Percentiles rank a stretch among this genome's conserved stretches.
These are phyloP conservation scores for Lepidochrysops patricia DNA, from an alignment of 2,888 invertebrate species.

Conservation along the genomic window DNA sequence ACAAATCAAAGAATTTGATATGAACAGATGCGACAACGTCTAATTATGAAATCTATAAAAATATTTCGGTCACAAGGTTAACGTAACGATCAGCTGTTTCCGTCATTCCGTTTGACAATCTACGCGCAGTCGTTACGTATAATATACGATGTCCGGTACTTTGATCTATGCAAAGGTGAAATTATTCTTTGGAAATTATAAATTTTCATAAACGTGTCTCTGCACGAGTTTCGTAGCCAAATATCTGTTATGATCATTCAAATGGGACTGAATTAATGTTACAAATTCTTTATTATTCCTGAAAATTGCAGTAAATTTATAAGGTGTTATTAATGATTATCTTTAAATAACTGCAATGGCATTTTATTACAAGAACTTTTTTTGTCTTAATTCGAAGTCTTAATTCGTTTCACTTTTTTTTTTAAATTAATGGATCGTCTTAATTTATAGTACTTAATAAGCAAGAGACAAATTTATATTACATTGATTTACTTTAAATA, in stretches of 20 bases:
- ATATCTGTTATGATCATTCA: neutral
- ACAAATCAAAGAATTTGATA: slow-evolving; percentile 7
- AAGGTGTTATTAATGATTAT: slow-evolving; percentile 4
- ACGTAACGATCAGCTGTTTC: slow-evolving; percentile 34
- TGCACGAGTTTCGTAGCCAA: neutral
- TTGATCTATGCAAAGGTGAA: slow-evolving; percentile 30
- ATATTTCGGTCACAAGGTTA: slow-evolving; percentile 35
- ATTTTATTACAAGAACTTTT: neutral
- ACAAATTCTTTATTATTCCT: neutral
- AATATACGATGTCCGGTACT: slow-evolving; percentile 38
- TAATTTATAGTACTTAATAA: too few relatives aligned
- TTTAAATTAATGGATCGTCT: too few relatives aligned
- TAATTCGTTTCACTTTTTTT: too few relatives aligned
- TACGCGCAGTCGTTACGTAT: slow-evolving; percentile 26
- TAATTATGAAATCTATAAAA: slow-evolving; percentile 20
- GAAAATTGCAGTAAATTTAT: neutral
- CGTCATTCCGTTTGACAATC: slow-evolving; percentile 26
- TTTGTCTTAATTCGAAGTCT: too few relatives aligned
- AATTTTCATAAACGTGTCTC: slow-evolving; percentile 16
- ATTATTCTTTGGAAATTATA: slow-evolving; percentile 25
- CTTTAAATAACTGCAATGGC: slow-evolving; percentile 1
- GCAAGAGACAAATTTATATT: too few relatives aligned
- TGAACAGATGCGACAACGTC: neutral
- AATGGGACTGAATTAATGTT: neutral
- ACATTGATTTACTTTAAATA: too few relatives aligned